Conservation (phyloP, 2,888 invertebrate genomes). For the Drosophila barbarae region DNA sequence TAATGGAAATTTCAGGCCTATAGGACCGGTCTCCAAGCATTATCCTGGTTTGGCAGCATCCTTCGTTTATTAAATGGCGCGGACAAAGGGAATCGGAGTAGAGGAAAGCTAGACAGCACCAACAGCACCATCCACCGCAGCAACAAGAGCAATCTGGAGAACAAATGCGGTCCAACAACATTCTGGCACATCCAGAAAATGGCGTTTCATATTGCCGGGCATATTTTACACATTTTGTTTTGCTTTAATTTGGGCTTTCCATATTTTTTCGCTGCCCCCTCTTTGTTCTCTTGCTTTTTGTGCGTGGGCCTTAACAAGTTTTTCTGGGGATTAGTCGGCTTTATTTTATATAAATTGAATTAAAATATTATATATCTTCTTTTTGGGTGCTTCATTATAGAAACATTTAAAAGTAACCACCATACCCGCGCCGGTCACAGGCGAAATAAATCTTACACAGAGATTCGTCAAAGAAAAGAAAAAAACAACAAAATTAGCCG, state of each 20-base stretch:
- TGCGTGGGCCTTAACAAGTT: slow-evolving; percentile 48
- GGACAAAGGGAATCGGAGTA: slow-evolving; percentile 16
- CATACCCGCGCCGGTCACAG: neutral
- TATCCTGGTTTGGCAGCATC: slow-evolving; percentile 58
- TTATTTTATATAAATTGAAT: slow-evolving; percentile 53
- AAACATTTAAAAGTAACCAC: slow-evolving; percentile 4
- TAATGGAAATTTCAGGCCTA: slow-evolving; percentile 30
- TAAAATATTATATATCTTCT: slow-evolving; percentile 33
- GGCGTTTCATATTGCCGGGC: slow-evolving; percentile 62
- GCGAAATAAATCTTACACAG: slow-evolving; percentile 7
- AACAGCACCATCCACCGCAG: slow-evolving; percentile 40
- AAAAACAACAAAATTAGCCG: slow-evolving; percentile 24
- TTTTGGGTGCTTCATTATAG: slow-evolving; percentile 22
- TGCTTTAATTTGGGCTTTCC: slow-evolving; percentile 65
- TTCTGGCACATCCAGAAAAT: slow-evolving; percentile 60
- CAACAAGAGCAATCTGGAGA: slow-evolving; percentile 26
- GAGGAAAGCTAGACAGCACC: slow-evolving; percentile 39
- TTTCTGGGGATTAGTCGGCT: slow-evolving; percentile 36
- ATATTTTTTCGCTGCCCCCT: slow-evolving; percentile 13
- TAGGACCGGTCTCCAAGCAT: slow-evolving; percentile 32
- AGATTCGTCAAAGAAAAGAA: slow-evolving; percentile 9
- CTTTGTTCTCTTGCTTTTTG: slow-evolving; percentile 10
- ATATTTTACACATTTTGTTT: slow-evolving; percentile 67
- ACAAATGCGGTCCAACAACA: slow-evolving; percentile 16
- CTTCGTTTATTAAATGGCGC: slow-evolving; percentile 61